Base-by-base conservation (phyloP, 2,113 vertebrate genomes). In the Bambusicola thoracicus region DNA sequence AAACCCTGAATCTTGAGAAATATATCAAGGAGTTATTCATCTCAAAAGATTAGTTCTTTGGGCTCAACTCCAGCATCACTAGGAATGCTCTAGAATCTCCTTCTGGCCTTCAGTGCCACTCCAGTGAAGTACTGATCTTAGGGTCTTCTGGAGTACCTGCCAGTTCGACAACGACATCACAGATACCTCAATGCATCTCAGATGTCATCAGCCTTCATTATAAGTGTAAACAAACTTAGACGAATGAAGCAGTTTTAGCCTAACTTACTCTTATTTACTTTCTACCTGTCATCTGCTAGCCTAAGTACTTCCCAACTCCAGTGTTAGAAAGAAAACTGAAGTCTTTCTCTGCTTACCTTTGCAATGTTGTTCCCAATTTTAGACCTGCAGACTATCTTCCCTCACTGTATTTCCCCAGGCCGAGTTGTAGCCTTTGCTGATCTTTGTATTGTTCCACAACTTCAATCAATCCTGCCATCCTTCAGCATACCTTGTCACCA, bases 281-380 rank as follows among this genome's bases (percentile, higher is more conserved):
- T 81, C 8, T 0, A 0, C 3, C 32, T 67, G 44, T 16, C 16
- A 20, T 49, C 18, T 62, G 40, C 10, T 74, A 83, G 13, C 5
- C 36, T 90, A 48, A 76, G 27, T 86, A 20, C 44, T 56, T 92
- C 30, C 61, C 4, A 36, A 12, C 55, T 83, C 24, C 67, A 88
- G 7, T 4, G 1, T 36, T 70, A 58, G 21, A 66, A 90, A 84
- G 20, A 77, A 74, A 82, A 90, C 63, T 18, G 0, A 40, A 90
- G 19, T 73, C 12, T 68, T 73, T 38, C 44, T 53, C 36, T 81
- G 14, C 49, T 88, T 90, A 90, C 44, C n/a, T 93, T 85, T 90
- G 6, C 32, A 36, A 11, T 75, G 20, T 34, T 25, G 36, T 63
- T 51, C 10, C 16, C 59, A 29, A 25, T 91, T 84, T 84, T 72